These are phyloP conservation scores for Anniella stebbinsi DNA, from an alignment of 2,797 vertebrate genomes.

Conservation along the genomic window DNA sequence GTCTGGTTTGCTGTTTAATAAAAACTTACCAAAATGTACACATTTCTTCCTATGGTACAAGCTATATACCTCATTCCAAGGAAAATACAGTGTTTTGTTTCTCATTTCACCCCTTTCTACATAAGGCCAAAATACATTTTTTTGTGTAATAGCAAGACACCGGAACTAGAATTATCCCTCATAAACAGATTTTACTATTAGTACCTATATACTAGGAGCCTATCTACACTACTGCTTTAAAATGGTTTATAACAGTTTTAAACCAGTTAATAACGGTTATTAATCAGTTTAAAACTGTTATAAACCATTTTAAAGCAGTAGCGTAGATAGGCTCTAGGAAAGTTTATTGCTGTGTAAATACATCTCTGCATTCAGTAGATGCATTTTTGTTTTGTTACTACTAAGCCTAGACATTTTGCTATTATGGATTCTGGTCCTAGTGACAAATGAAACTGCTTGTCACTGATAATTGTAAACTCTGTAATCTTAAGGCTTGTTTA, in stretches of 20 bases:
- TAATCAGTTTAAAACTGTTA: too few relatives aligned
- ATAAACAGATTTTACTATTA: conserved; percentile 7
- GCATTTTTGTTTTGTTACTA: conserved; percentile 9
- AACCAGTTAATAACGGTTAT: too few relatives aligned
- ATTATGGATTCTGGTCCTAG: not conserved
- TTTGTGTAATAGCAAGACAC: conserved; percentile 1
- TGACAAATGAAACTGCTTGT: not conserved
- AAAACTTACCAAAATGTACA: not conserved
- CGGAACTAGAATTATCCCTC: not conserved
- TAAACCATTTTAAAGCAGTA: too few relatives aligned
- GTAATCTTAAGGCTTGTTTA: not conserved
- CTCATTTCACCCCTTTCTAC: not conserved
- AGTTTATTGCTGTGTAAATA: not conserved
- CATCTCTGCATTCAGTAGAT: not conserved
- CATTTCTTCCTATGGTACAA: not conserved
- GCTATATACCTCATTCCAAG: not conserved
- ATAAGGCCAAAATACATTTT: not conserved
- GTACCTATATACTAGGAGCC: not conserved
- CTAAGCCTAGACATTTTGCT: not conserved
- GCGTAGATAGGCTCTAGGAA: too few relatives aligned
- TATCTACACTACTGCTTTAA: too few relatives aligned
- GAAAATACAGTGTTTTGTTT: not conserved
- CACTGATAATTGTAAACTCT: not conserved
- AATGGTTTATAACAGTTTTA: too few relatives aligned
- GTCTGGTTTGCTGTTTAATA: too few relatives aligned